These are phyloP conservation scores for Spea hammondii DNA, from an alignment of 2,797 vertebrate genomes.

Conservation along the genomic window DNA sequence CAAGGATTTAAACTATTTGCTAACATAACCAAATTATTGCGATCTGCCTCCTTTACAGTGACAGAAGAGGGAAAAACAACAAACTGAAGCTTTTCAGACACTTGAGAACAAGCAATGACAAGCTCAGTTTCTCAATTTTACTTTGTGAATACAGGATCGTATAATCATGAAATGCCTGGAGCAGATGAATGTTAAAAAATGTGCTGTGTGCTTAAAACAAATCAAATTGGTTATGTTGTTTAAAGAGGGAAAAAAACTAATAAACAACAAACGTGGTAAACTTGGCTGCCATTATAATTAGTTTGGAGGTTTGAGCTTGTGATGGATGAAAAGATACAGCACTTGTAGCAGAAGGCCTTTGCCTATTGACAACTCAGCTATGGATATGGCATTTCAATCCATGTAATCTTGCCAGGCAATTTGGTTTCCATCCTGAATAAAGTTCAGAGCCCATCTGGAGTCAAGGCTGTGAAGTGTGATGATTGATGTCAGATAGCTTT, in stretches of 20 bases:
- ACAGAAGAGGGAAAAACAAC: slow-evolving; percentile 7
- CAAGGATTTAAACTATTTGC: slow-evolving; percentile 3
- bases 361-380: slow-evolving; percentile 52
- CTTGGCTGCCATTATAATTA: slow-evolving; percentile 49
- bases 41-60: neutral
- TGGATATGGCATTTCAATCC: slow-evolving; percentile 49
- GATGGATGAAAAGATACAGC: slow-evolving; percentile 52
- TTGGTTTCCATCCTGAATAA: slow-evolving; percentile 52
- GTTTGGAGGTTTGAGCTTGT: slow-evolving; percentile 49
- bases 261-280: slow-evolving; percentile 42
- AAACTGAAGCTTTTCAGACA: slow-evolving; percentile 9
- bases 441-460: slow-evolving; percentile 52
- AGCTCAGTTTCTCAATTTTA: slow-evolving; percentile 7
- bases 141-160: neutral
- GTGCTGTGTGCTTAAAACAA: slow-evolving; percentile 22
- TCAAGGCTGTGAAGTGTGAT: slow-evolving; percentile 53
- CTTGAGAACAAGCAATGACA: slow-evolving; percentile 6
- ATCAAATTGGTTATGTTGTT: slow-evolving; percentile 29
- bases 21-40: slow-evolving; percentile 27
- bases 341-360: slow-evolving; percentile 51
- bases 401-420: slow-evolving; percentile 49
- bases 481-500: slow-evolving; percentile 53
- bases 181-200: slow-evolving; percentile 20
- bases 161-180: slow-evolving; percentile 3
- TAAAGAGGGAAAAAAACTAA: slow-evolving; percentile 28